Conservation (phyloP, 1,140 invertebrate species). For the Hesperophylax magnus region DNA sequence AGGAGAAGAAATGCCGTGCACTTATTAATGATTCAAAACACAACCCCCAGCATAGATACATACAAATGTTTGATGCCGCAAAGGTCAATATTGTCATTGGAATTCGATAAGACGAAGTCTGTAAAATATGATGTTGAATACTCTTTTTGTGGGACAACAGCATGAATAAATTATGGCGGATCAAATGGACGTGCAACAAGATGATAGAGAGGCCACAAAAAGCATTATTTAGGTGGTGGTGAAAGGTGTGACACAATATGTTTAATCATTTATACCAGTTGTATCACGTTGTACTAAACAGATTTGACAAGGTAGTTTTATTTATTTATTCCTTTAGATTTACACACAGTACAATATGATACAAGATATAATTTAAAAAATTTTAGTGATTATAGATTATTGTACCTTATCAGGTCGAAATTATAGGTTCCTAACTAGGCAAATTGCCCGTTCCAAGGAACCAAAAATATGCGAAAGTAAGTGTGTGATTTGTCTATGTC, state of each 20-base stretch:
- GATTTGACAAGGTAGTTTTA: slow-evolving; percentile 27
- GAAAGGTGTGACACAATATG: no score
- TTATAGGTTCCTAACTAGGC: no score
- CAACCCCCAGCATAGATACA: background rate
- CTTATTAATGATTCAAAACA: background rate
- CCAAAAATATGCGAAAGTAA: no score
- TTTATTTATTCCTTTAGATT: no score
- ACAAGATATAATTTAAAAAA: no score
- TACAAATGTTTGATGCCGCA: background rate
- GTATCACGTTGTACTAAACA: background rate
- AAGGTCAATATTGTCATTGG: background rate
- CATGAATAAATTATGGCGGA: slow-evolving; percentile 20
- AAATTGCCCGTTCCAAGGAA: no score
- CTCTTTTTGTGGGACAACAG: slow-evolving; percentile 4
- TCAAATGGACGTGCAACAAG: slow-evolving; percentile 4
- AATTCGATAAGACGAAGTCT: slow-evolving; percentile 27
- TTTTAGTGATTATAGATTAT: no score
- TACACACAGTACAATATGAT: no score
- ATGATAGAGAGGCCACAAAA: slow-evolving; percentile 21
- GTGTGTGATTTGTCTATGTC: no score
- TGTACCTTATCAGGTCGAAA: no score
- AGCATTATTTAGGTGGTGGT: no score
- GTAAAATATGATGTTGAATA: slow-evolving; percentile 22
- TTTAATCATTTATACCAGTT: no score
- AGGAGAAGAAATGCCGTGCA: slow-evolving; percentile 21